Evolutionary conservation across 1,140 invertebrate species (phyloP).

Genomic region (Asbolus verrucosus): DNA sequence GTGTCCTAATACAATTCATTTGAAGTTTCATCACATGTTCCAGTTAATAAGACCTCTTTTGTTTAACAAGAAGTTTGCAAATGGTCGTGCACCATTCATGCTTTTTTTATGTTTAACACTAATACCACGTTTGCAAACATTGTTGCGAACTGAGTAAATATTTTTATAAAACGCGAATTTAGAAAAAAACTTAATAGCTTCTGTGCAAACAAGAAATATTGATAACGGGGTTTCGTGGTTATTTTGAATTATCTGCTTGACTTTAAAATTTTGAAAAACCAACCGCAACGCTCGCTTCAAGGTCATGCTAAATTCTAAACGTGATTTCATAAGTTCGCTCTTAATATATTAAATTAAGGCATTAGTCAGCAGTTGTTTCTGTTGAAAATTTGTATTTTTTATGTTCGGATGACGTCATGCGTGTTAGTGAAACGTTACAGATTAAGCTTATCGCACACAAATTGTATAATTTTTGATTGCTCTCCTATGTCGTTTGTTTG

Average conservation of each 20-base stretch:
- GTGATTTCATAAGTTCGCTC: slow-evolving; percentile 28
- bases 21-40: slow-evolving; percentile 14
- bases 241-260: slow-evolving; percentile 18
- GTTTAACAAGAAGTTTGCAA: too few species aligned
- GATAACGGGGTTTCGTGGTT: slow-evolving; percentile 31
- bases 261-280: slow-evolving; percentile 31
- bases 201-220: slow-evolving; percentile 15
- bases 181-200: neutral
- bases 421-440: neutral
- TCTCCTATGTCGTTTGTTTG: slow-evolving; percentile 4
- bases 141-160: too few species aligned
- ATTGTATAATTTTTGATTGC: neutral
- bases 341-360: slow-evolving; percentile 33
- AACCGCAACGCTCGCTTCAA: slow-evolving; percentile 7
- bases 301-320: slow-evolving; percentile 15
- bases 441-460: slow-evolving; percentile 21
- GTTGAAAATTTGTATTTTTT: slow-evolving; percentile 31
- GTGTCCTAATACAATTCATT: slow-evolving; percentile 20
- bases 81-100: too few species aligned
- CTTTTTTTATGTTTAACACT: too few species aligned
- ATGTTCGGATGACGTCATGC: slow-evolving; percentile 6
- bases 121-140: too few species aligned
- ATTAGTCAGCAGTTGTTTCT: slow-evolving; percentile 32
- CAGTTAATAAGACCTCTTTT: neutral
- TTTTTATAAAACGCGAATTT: too few species aligned